A percentile compares a stretch with the other conserved stretches of the same genome.
These are phyloP conservation scores for Adineta ricciae DNA, from an alignment of 2,888 invertebrate species.

Conservation along the genomic window DNA sequence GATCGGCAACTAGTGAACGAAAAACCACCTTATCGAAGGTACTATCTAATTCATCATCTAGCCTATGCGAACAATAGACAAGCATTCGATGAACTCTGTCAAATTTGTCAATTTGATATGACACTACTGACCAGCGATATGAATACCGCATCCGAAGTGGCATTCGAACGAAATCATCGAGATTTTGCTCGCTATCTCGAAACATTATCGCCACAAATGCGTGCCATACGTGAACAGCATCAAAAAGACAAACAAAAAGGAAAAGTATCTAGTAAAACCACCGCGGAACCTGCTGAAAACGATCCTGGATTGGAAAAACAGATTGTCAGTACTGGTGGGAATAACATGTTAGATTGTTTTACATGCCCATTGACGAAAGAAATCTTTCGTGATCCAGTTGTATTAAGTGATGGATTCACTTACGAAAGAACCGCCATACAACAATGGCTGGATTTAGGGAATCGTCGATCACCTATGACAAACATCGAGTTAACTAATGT, in stretches of 20 bases:
- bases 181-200: not conserved
- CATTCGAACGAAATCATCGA: not conserved
- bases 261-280: too few relatives aligned
- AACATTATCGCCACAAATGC: not conserved
- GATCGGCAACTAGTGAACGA: not conserved
- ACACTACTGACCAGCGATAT: not conserved
- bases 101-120: not conserved
- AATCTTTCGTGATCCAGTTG: not conserved
- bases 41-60: constrained; percentile 10
- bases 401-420: not conserved
- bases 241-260: not conserved
- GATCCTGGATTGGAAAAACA: not conserved
- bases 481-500: not conserved
- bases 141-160: constrained; percentile 10
- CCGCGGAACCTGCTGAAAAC: too few relatives aligned
- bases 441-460: not conserved
- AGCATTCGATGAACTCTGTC: not conserved
- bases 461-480: not conserved
- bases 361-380: constrained; percentile 19
- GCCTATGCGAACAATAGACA: not conserved
- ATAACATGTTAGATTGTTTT: not conserved
- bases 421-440: not conserved
- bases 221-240: not conserved
- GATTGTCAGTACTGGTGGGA: not conserved
- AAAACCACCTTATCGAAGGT: constrained; percentile 6